Base-by-base conservation (phyloP, 2,113 vertebrate species). In the Siniperca chuatsi region DNA sequence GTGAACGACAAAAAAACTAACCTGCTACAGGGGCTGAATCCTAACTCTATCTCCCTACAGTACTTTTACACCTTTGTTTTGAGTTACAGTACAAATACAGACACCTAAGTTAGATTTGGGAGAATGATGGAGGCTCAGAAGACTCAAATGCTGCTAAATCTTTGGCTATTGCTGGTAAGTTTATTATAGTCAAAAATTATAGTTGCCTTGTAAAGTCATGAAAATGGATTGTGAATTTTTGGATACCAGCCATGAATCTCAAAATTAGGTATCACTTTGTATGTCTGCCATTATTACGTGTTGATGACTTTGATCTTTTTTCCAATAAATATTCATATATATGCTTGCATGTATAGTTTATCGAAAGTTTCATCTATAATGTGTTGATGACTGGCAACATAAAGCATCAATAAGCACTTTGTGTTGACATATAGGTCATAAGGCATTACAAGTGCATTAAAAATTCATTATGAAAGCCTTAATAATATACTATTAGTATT, bases 21-120 rank as follows among this genome's bases (percentile, higher is more conserved):
- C 57, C 46, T 61, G 77, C 55, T 71, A 25, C 65, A n/a, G 89
- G 87, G 90, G 90, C 91, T 87, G 89, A 79, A 71, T 77, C 87
- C 64, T 29, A 81, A 93, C 89, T 68, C 79, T 4, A 25, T 54
- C 85, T 86, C 86, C 89, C 81, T 78, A 83, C 85, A 88, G 81
- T 81, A 87, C 87, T 8, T 35, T 33, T 46, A 68, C 21, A 57
- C 58, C 8, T 78, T 50, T 62, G 62, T 8, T 77, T 55, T 42
- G 13, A 75, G 50, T 69, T 82, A 83, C 80, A 79, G 79, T 80
- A 87, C 72, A 69, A 75, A 76, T 57, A 46, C 62, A 61, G 57
- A 85, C 29, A 8, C 62, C 21, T 21, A 46, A 1, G 35, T 79
- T 60, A 42, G 42, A 52, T 54, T 64, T 70, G 78, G 71, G 78